Evolutionary conservation across 2,797 vertebrate genomes (phyloP).

Genomic region (Muscicapa comitata): DNA sequence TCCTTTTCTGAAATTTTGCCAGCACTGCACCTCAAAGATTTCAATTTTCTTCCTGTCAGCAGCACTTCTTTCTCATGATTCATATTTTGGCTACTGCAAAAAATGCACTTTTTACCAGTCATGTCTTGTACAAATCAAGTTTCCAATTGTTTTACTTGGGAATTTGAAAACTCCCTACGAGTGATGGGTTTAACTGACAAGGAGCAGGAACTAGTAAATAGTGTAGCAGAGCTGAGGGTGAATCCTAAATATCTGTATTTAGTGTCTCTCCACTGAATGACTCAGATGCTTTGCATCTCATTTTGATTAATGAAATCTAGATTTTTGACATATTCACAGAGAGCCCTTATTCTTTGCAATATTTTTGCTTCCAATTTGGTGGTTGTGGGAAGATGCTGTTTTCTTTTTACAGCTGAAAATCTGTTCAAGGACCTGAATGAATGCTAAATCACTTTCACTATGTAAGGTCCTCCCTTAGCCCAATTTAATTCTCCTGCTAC

Average conservation of each 20-base stretch:
- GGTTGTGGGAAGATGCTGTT: neutral
- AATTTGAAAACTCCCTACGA: neutral
- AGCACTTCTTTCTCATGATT: neutral
- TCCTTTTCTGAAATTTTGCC: conserved; percentile 36
- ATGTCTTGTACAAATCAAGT: neutral
- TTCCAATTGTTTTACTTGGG: neutral
- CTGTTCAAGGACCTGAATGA: neutral
- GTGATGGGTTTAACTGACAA: neutral
- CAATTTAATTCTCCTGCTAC: neutral
- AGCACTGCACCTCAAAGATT: conserved; percentile 22
- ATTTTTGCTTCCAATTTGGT: neutral
- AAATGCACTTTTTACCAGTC: neutral
- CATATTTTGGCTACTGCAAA: neutral
- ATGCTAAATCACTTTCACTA: neutral
- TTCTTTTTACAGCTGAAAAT: neutral
- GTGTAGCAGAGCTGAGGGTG: neutral
- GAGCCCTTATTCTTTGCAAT: neutral
- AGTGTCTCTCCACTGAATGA: neutral
- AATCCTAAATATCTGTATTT: neutral
- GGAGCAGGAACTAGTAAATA: neutral
- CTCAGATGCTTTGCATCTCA: neutral
- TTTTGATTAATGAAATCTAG: neutral
- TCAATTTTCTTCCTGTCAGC: conserved; percentile 31
- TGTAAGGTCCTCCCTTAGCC: neutral
- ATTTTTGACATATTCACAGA: neutral